phyloP scores from a whole-genome alignment of 2,888 invertebrate genomes.

The Eumerus sabulonum region DNA sequence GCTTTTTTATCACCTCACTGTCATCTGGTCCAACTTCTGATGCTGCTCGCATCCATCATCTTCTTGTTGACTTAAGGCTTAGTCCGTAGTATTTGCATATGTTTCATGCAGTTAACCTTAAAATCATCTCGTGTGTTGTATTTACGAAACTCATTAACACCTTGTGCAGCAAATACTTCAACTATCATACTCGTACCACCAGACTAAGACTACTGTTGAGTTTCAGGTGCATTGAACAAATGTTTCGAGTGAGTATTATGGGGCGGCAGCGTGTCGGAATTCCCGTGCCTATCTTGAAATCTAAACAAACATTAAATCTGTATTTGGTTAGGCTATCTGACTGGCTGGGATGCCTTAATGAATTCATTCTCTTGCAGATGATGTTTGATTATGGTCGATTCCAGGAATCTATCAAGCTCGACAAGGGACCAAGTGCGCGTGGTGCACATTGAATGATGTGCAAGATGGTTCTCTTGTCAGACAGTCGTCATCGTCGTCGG shows the following conservation, averaged over 20 bases:
- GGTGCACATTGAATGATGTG: slow-evolving; percentile 25
- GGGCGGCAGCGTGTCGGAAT: slow-evolving; percentile 48
- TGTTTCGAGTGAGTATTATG: slow-evolving; percentile 27
- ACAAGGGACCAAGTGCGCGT: slow-evolving; percentile 30
- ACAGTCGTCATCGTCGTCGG: too few relatives aligned
- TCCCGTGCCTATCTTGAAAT: slow-evolving; percentile 63
- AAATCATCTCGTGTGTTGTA: slow-evolving; percentile 58
- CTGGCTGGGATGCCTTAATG: too few relatives aligned
- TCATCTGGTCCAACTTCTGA: slow-evolving; percentile 34
- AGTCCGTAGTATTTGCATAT: slow-evolving; percentile 1
- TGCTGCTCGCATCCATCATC: neutral
- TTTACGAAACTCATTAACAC: slow-evolving; percentile 62
- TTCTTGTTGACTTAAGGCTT: slow-evolving; percentile 15
- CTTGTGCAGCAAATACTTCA: slow-evolving; percentile 23
- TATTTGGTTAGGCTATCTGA: slow-evolving; percentile 49
- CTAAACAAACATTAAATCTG: slow-evolving; percentile 61
- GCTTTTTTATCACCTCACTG: slow-evolving; percentile 57
- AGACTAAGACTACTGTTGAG: slow-evolving; percentile 8
- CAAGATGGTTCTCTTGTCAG: slow-evolving; percentile 42
- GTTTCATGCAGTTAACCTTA: slow-evolving; percentile 60
- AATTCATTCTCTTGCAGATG: slow-evolving; percentile 42
- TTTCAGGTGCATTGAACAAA: slow-evolving; percentile 2
- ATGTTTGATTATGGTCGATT: slow-evolving; percentile 31
- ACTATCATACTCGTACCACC: neutral
- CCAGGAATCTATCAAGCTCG: slow-evolving; percentile 60